Evolutionary conservation across 2,888 invertebrate species (phyloP).

Genomic region (Ochlodes sylvanus): DNA sequence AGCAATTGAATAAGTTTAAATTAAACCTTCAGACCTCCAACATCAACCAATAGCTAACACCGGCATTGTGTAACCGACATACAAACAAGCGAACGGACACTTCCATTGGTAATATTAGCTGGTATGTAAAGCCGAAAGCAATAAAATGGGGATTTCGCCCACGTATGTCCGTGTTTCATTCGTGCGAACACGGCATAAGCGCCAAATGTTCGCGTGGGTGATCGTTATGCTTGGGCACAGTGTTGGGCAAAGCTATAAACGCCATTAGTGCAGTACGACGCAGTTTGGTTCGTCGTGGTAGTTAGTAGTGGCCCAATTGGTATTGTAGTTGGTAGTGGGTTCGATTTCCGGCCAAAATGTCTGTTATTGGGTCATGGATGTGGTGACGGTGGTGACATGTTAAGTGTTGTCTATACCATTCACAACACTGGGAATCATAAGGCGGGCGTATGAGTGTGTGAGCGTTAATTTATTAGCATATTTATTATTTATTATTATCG

Average conservation of each 20-base stretch:
- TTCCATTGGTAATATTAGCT: conserved; percentile 57
- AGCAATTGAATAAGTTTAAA: not conserved
- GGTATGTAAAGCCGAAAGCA: conserved; percentile 60
- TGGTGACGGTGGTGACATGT: too few relatives aligned
- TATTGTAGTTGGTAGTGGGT: too few relatives aligned
- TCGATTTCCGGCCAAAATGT: too few relatives aligned
- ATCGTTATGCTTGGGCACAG: conserved; percentile 45
- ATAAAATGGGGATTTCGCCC: conserved; percentile 77
- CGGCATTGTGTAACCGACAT: not conserved
- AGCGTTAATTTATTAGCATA: too few relatives aligned
- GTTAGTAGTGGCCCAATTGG: too few relatives aligned
- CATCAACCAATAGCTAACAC: not conserved
- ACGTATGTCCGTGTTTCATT: conserved; percentile 61
- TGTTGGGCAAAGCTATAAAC: conserved; percentile 35
- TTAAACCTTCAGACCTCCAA: not conserved
- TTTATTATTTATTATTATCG: too few relatives aligned
- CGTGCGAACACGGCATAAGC: conserved; percentile 68
- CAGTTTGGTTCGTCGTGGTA: too few relatives aligned
- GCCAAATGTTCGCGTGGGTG: conserved; percentile 60
- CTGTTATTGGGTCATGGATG: too few relatives aligned
- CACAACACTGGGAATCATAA: too few relatives aligned
- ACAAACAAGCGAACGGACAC: conserved; percentile 27
- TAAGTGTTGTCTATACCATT: too few relatives aligned
- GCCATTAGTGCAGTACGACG: too few relatives aligned
- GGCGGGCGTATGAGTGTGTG: too few relatives aligned